Conservation (phyloP, 2,797 vertebrate genomes). For the Staurois parvus region DNA sequence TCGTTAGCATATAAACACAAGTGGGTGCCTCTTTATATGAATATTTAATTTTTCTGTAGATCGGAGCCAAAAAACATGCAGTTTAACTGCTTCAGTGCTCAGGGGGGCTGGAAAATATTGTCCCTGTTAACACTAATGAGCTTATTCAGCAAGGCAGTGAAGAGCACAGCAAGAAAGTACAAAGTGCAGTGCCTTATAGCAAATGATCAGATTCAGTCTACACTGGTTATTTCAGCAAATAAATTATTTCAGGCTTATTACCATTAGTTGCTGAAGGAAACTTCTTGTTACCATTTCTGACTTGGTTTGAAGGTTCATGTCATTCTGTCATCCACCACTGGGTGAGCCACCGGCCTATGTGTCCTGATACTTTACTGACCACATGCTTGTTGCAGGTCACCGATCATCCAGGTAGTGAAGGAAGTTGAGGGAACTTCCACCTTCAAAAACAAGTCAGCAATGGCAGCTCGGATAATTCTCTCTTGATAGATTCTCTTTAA, state of each 20-base stretch:
- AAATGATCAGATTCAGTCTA: not conserved
- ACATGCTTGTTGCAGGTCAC: too few species aligned
- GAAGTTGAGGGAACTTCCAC: too few species aligned
- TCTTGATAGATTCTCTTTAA: too few species aligned
- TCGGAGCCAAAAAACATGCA: slow-evolving; percentile 14
- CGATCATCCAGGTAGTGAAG: too few species aligned
- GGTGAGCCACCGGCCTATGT: not conserved
- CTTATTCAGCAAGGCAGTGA: not conserved
- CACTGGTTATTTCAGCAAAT: not conserved
- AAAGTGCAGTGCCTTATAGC: too few species aligned
- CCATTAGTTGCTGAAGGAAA: not conserved
- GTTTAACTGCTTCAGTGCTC: slow-evolving; percentile 47
- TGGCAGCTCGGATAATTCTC: too few species aligned
- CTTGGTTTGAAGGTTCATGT: too few species aligned
- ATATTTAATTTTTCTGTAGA: slow-evolving; percentile 55
- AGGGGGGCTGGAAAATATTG: not conserved
- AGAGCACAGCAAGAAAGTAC: not conserved
- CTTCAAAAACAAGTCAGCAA: too few species aligned
- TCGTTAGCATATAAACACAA: slow-evolving; percentile 61
- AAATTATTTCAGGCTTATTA: not conserved
- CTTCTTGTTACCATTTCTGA: not conserved
- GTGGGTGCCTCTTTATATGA: slow-evolving; percentile 46
- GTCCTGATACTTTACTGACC: too few species aligned
- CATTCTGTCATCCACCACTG: not conserved
- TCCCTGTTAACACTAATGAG: not conserved